Evolutionary conservation across 1,140 invertebrate species (phyloP).

Genomic region (Plutomurus gul): DNA sequence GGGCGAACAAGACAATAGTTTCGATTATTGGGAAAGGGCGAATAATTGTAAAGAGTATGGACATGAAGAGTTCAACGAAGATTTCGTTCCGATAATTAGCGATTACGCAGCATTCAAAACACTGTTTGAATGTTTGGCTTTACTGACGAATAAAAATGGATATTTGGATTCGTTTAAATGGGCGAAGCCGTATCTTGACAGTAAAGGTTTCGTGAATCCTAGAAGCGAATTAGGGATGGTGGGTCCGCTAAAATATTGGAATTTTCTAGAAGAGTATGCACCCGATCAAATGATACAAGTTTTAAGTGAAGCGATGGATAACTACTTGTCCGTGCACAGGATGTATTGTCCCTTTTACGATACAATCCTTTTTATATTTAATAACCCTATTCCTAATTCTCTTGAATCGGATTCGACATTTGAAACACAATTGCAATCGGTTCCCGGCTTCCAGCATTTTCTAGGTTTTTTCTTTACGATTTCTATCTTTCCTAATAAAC

Average conservation of each 20-base stretch:
- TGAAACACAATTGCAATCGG: conserved; percentile 2
- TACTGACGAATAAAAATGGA: conserved; percentile 36
- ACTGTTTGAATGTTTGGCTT: conserved; percentile 37
- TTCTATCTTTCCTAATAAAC: too few species aligned
- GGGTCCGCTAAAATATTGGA: conserved; percentile 38
- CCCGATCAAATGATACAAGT: conserved; percentile 42
- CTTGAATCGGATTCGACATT: conserved; percentile 7
- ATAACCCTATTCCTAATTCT: conserved; percentile 33
- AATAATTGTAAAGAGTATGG: too few species aligned
- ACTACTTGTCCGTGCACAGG: conserved; percentile 37
- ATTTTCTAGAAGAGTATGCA: conserved; percentile 32
- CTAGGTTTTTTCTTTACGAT: too few species aligned
- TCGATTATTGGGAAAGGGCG: too few species aligned
- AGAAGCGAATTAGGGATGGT: conserved; percentile 30
- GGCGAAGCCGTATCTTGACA: conserved; percentile 27
- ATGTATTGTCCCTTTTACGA: conserved; percentile 49
- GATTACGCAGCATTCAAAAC: conserved; percentile 24
- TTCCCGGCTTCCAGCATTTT: conserved; percentile 46
- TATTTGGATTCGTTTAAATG: conserved; percentile 30
- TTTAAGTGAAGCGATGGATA: conserved; percentile 19
- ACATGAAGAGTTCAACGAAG: background rate
- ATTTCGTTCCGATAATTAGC: too few species aligned
- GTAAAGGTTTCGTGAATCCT: background rate
- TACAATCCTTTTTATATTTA: conserved; percentile 45
- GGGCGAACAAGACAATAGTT: too few species aligned